phyloP scores from a whole-genome alignment of 2,888 invertebrate genomes.

The Nasonia oneida region DNA sequence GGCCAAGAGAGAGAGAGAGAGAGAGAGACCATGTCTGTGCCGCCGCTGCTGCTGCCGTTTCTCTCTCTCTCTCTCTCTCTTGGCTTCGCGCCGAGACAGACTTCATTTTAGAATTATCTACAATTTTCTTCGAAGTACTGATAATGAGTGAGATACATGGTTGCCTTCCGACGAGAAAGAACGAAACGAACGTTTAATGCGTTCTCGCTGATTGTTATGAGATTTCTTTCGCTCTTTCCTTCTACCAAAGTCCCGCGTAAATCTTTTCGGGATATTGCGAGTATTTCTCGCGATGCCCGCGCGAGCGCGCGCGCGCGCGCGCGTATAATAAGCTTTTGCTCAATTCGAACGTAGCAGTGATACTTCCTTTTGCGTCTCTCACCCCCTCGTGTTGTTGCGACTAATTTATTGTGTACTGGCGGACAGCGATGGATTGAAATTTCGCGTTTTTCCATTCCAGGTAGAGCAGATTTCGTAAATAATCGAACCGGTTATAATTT shows the following conservation, averaged over 20 bases:
- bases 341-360: conserved; percentile 22
- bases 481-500: too few relatives aligned
- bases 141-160: conserved; percentile 61
- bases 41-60: neutral
- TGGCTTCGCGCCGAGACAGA: conserved; percentile 25
- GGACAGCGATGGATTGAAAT: neutral
- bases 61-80: neutral
- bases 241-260: conserved; percentile 40
- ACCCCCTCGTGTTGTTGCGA: neutral
- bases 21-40: conserved; percentile 3
- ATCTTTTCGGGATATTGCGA: conserved; percentile 39
- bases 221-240: conserved; percentile 39
- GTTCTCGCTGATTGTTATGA: conserved; percentile 57
- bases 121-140: conserved; percentile 61
- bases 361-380: conserved; percentile 9
- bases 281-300: conserved; percentile 13
- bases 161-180: conserved; percentile 33
- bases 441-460: too few relatives aligned
- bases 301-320: too few relatives aligned
- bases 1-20: conserved; percentile 6
- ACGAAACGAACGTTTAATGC: conserved; percentile 47
- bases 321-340: conserved; percentile 45
- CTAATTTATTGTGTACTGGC: neutral
- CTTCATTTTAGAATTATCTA: conserved; percentile 61
- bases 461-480: too few relatives aligned